These are phyloP conservation scores for Drosophila stalkeri DNA, from an alignment of 2,888 invertebrate genomes.

Conservation along the genomic window DNA sequence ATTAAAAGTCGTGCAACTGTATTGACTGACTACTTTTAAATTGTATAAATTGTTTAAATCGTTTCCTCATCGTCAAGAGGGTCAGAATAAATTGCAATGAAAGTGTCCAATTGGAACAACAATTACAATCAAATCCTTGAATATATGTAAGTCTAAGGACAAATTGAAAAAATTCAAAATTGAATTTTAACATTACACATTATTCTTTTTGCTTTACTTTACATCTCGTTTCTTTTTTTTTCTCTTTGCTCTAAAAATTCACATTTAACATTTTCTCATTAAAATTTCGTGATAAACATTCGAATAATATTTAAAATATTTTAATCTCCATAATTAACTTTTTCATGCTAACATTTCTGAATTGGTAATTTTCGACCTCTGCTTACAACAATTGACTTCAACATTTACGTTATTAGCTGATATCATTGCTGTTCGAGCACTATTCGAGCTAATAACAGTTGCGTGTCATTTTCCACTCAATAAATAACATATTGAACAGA, in stretches of 20 bases:
- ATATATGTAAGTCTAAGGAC: neutral
- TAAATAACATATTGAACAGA: neutral
- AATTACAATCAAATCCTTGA: neutral
- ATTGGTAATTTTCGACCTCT: neutral
- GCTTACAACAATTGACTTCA: neutral
- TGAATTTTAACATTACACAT: neutral
- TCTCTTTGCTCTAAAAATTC: no score
- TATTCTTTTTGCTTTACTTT: neutral
- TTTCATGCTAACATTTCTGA: neutral
- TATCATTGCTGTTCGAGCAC: neutral
- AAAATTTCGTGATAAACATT: neutral
- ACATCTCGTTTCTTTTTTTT: neutral
- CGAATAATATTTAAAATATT: neutral
- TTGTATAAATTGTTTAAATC: no score
- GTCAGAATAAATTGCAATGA: no score
- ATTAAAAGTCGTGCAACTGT: neutral
- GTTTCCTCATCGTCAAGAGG: no score
- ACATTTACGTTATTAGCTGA: neutral
- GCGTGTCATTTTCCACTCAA: neutral
- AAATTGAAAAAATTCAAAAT: neutral
- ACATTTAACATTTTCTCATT: neutral
- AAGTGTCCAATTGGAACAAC: no score
- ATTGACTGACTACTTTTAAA: neutral
- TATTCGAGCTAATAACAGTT: constrained; percentile 4
- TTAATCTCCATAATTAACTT: neutral